These are phyloP conservation scores for Notechis scutatus DNA, from an alignment of 2,113 vertebrate species.

Conservation along the genomic window DNA sequence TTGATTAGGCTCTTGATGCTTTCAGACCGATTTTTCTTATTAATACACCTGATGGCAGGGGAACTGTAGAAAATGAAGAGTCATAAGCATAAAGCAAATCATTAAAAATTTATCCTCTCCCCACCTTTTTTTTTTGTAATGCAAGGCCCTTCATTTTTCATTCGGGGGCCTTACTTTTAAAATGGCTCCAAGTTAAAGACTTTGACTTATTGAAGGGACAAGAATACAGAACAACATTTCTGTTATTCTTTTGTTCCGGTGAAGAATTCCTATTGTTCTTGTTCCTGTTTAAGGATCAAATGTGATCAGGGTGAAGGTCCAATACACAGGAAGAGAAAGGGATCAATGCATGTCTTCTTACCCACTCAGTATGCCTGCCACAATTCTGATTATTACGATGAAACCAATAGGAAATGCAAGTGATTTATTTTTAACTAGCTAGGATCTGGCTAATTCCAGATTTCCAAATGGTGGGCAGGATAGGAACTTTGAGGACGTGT, in stretches of 20 bases:
- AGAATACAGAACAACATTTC: background rate
- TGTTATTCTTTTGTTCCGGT: background rate
- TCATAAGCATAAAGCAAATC: background rate
- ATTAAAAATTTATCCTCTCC: background rate
- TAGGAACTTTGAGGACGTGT: background rate
- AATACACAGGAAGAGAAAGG: background rate
- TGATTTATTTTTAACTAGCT: background rate
- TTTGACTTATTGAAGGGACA: background rate
- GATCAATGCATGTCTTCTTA: no score
- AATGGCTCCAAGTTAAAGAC: background rate
- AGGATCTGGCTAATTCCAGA: background rate
- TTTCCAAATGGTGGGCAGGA: background rate
- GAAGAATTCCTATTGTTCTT: background rate
- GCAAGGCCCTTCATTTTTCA: background rate
- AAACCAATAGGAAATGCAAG: background rate
- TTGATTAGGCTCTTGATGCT: background rate
- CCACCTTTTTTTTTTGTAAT: background rate
- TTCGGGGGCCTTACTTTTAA: background rate
- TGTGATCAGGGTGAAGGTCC: background rate
- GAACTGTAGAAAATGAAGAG: background rate
- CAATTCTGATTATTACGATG: background rate
- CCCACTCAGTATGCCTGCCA: background rate
- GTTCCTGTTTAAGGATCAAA: background rate
- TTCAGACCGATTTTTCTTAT: rapidly evolving
- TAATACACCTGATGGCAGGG: background rate